Evolutionary conservation across 2,888 invertebrate genomes (phyloP), one percentile per base, ranked within the genome.

Genomic region (Eristalis intricaria): DNA sequence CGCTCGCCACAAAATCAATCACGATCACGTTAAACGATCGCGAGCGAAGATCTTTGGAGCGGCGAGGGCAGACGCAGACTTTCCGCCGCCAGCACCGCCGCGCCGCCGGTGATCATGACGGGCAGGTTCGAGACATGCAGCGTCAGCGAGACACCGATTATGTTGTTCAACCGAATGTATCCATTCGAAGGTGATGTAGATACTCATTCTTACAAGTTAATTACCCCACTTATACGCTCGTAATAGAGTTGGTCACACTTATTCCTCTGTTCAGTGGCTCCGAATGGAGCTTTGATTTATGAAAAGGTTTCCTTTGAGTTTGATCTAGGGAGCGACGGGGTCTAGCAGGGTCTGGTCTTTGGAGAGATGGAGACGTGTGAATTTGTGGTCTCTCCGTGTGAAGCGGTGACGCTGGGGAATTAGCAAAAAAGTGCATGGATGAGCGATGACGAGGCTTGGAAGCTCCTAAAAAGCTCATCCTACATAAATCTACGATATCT

Each of bases 1-100:
- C 86, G 71, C 71, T 83, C 84, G 84, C 76, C 79, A 76, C 50
- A 60, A 76, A 87, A 87, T 87, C 87, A 87, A 87, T 87, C 87
- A 87, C 76, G 79, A 87, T 84, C 87, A 80, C 60, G 78, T 78
- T 86, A 61, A 78, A 50, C 66, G 84, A 79, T 79, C 84, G 74
- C 35, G 83, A 74, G 32, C 32, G 83, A 65, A 86, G 83, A 77
- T 82, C 82, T 85, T 80, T 63, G 29, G 13, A 23, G 80, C n/a
- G n/a, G 1, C 5, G n/a, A 2, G 50, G 19, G 35, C 15, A 23
- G 66, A 58, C 10, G 26, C 22, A 29, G 13, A 58, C 66, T 50
- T n/a, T 4, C 43, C 43, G 43, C 43, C 38, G 38, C 13, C 38
- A 13, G 13, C 13, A 4, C 13, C 38, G 38, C 38, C 1, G 38